Percentiles rank a stretch among this genome's conserved stretches.
phyloP scores from a whole-genome alignment of 2,797 vertebrate species.

The Hippocampus kuda region DNA sequence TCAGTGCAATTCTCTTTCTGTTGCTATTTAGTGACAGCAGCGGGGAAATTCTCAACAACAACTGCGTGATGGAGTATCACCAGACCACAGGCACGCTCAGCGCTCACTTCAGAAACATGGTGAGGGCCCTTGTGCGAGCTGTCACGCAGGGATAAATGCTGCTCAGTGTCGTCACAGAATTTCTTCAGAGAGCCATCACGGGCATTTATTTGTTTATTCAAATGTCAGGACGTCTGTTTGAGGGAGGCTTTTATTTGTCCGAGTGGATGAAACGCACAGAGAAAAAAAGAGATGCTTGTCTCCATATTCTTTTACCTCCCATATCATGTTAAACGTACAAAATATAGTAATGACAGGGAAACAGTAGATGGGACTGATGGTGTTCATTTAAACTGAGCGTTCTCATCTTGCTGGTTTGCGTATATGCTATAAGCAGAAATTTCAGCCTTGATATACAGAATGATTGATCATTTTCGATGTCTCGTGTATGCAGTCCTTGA shows the following conservation, averaged over 20 bases:
- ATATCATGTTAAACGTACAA: neutral
- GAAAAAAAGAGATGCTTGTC: neutral
- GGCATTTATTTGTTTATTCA: neutral
- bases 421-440: neutral
- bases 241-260: neutral
- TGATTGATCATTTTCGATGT: neutral
- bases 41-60: slow-evolving; percentile 93
- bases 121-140: slow-evolving; percentile 41
- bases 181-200: neutral
- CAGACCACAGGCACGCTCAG: slow-evolving; percentile 72
- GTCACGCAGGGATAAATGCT: neutral
- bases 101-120: slow-evolving; percentile 84
- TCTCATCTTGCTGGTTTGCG: neutral
- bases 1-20: neutral
- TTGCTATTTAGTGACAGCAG: slow-evolving; percentile 78
- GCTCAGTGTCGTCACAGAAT: neutral
- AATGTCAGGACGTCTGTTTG: neutral
- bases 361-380: neutral
- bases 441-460: neutral
- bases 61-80: slow-evolving; percentile 91
- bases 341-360: neutral
- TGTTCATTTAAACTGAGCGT: no score
- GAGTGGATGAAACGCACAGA: neutral
- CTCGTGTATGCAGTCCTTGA: slow-evolving; percentile 74
- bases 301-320: neutral